Base-by-base conservation (phyloP, 2,888 invertebrate genomes). In the Apodemia zela region DNA sequence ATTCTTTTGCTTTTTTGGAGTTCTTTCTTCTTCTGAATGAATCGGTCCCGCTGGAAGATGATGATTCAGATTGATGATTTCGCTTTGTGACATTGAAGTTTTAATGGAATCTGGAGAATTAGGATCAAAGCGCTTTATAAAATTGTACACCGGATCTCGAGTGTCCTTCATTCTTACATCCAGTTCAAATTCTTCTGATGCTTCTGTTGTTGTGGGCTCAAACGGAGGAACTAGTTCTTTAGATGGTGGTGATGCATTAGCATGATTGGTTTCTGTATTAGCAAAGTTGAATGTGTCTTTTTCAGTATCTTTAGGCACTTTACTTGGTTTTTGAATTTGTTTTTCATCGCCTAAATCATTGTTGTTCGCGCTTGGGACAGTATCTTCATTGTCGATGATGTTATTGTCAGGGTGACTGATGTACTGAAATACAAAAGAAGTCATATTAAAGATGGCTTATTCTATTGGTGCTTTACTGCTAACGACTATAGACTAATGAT, bases 61-160 rank as follows among this genome's bases (percentile, higher is more conserved):
- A 21, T 81, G 73, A 60, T 91, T 92, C 0, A 89, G 68, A 49
- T 83, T 75, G 11, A 89, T 73, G 5, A 92, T 92, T 71, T 90
- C 88, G 0, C 83, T 79, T 73, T 77, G 81, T 0, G 89, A 79
- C 83, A 90, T 90, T 0, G 87, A 79, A 6, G 89, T 87, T 67
- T 84, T 82, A 17, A 77, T 73, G 2, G 83, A 79, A 68, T 84
- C 84, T 0, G 86, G 83, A 0, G 87, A 84, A 67, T 85, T 87
- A 0, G 92, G 91, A 57, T 91, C 89, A 69, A 92, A 92, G 4
- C 89, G 85, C 66, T 88, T 92, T 21, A 92, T 91, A 68, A 92
- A 92, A 35, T 84, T 81, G 59, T 84, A 78, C 0, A 90, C 85
- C 0, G 85, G 76, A 59, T 89, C 87, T 61, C 75, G 71, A 1